Evolutionary conservation across 2,888 invertebrate species (phyloP).

Genomic region (Heliconius ethilla): DNA sequence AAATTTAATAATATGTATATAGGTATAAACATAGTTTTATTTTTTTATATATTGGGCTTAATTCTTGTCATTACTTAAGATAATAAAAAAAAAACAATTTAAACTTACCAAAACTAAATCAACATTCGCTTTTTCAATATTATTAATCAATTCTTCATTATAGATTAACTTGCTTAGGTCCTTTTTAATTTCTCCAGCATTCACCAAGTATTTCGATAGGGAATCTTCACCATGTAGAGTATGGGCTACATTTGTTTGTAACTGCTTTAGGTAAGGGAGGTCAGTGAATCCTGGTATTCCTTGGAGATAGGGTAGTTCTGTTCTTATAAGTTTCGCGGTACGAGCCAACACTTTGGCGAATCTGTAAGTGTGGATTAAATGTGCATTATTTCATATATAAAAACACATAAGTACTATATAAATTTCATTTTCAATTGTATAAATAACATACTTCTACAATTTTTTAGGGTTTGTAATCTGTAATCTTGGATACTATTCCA

Average conservation of each 20-base stretch:
- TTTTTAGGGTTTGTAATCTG: background rate
- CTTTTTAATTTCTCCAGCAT: slow-evolving; percentile 45
- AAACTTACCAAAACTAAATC: slow-evolving; percentile 64
- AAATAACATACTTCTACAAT: background rate
- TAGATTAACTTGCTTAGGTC: slow-evolving; percentile 49
- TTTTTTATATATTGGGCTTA: background rate
- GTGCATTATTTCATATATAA: background rate
- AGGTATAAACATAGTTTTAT: background rate
- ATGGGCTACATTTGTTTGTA: slow-evolving; percentile 58
- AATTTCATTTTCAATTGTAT: background rate
- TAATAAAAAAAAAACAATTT: background rate
- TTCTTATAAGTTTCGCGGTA: slow-evolving; percentile 59
- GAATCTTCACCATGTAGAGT: slow-evolving; percentile 57
- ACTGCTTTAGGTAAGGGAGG: slow-evolving; percentile 56
- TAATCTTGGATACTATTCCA: background rate
- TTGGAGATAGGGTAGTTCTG: slow-evolving; percentile 66
- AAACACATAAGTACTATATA: background rate
- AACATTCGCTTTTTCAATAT: slow-evolving; percentile 55
- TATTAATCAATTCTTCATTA: slow-evolving; percentile 47
- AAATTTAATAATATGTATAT: background rate
- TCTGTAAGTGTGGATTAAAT: slow-evolving; percentile 48
- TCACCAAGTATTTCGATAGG: slow-evolving; percentile 53
- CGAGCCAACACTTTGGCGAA: slow-evolving; percentile 60
- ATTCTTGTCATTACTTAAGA: background rate
- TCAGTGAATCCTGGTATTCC: slow-evolving; percentile 63